phyloP scores from a whole-genome alignment of 1,140 invertebrate genomes.

The Micrasema longulum region DNA sequence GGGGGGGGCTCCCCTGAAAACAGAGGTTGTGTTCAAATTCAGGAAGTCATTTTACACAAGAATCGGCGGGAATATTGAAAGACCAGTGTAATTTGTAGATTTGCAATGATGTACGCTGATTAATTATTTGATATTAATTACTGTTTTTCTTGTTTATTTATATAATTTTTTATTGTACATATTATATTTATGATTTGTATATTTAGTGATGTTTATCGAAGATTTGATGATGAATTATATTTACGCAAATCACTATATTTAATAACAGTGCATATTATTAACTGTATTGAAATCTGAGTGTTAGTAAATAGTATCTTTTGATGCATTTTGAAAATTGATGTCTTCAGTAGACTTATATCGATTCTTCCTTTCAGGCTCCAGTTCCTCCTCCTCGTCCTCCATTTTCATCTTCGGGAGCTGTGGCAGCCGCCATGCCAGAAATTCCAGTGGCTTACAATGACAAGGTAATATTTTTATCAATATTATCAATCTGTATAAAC shows the following conservation, averaged over 20 bases:
- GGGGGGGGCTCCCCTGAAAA: too few relatives aligned
- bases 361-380: slow-evolving; percentile 62
- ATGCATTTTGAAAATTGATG: not conserved
- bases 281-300: not conserved
- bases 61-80: too few relatives aligned
- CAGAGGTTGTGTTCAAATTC: too few relatives aligned
- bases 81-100: too few relatives aligned
- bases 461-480: slow-evolving; percentile 72
- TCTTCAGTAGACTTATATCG: not conserved
- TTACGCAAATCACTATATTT: not conserved
- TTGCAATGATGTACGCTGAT: too few relatives aligned
- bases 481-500: too few relatives aligned
- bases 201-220: not conserved
- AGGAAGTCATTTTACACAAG: too few relatives aligned
- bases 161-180: too few relatives aligned
- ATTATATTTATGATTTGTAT: too few relatives aligned
- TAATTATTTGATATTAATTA: too few relatives aligned
- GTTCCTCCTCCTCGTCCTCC: slow-evolving; percentile 69
- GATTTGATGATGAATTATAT: slow-evolving; percentile 5
- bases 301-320: not conserved
- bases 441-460: slow-evolving; percentile 91
- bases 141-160: too few relatives aligned
- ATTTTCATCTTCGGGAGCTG: slow-evolving; percentile 57
- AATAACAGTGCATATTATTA: not conserved
- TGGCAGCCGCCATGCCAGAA: slow-evolving; percentile 71